phyloP scores from a whole-genome alignment of 1,140 invertebrate genomes.

The Ridgeia piscesae region DNA sequence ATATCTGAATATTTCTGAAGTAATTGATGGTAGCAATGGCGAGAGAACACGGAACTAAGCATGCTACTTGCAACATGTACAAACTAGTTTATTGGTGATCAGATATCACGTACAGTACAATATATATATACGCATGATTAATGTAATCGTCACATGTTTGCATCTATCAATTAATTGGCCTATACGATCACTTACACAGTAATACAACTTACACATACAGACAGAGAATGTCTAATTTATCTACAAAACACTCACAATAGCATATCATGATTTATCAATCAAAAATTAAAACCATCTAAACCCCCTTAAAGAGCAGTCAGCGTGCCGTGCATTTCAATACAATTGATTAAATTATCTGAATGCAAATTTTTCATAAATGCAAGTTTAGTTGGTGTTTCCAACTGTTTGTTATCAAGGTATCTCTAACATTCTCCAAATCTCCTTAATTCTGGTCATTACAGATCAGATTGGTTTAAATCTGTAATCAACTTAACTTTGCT shows the following conservation, averaged over 20 bases:
- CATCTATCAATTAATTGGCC: neutral
- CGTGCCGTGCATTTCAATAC: neutral
- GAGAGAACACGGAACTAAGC: neutral
- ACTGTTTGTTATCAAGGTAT: no score
- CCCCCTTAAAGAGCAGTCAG: neutral
- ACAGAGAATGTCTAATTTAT: neutral
- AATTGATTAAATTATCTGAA: neutral
- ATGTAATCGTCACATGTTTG: neutral
- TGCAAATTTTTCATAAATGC: neutral
- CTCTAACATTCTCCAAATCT: no score
- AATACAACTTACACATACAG: neutral
- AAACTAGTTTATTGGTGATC: neutral
- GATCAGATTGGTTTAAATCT: no score
- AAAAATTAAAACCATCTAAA: neutral
- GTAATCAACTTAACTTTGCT: no score
- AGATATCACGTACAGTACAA: neutral
- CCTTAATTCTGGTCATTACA: no score
- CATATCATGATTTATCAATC: neutral
- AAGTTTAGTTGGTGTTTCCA: neutral
- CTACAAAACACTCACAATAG: neutral
- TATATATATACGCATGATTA: neutral
- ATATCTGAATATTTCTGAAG: neutral
- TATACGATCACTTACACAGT: neutral
- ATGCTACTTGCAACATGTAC: neutral
- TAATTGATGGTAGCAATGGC: neutral